phyloP scores from a whole-genome alignment of 2,113 vertebrate genomes.

The Podarcis cretensis region DNA sequence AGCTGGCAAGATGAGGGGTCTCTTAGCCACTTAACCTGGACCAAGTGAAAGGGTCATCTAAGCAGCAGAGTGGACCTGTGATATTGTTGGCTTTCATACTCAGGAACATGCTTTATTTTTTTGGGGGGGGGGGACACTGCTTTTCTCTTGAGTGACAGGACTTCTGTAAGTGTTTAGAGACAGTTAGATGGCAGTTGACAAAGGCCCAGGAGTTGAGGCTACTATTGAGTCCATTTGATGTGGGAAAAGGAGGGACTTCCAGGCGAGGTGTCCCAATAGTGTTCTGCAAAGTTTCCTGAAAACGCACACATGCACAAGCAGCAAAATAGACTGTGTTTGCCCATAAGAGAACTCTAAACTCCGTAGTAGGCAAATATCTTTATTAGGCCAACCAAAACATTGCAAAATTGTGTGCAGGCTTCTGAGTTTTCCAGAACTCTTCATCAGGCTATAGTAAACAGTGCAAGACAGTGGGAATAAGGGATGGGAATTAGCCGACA shows the following conservation, averaged over 20 bases:
- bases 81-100: not conserved
- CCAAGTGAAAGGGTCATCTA: not conserved
- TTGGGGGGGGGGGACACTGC: not conserved
- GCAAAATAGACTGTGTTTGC: too few species aligned
- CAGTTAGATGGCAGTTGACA: not conserved
- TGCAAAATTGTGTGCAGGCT: too few species aligned
- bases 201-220: too few species aligned
- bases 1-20: not conserved
- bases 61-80: not conserved
- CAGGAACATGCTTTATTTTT: not conserved
- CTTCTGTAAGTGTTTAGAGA: not conserved
- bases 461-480: too few species aligned
- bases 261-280: too few species aligned
- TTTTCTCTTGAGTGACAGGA: not conserved
- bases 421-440: too few species aligned
- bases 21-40: not conserved
- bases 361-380: too few species aligned
- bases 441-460: too few species aligned
- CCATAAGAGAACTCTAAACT: too few species aligned
- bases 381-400: too few species aligned
- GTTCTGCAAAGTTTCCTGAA: not conserved
- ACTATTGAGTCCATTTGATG: not conserved
- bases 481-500: too few species aligned
- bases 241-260: not conserved
- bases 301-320: not conserved